These are phyloP conservation scores for Prolemur simus DNA, from an alignment of 2,113 vertebrate genomes.

Conservation along the genomic window DNA sequence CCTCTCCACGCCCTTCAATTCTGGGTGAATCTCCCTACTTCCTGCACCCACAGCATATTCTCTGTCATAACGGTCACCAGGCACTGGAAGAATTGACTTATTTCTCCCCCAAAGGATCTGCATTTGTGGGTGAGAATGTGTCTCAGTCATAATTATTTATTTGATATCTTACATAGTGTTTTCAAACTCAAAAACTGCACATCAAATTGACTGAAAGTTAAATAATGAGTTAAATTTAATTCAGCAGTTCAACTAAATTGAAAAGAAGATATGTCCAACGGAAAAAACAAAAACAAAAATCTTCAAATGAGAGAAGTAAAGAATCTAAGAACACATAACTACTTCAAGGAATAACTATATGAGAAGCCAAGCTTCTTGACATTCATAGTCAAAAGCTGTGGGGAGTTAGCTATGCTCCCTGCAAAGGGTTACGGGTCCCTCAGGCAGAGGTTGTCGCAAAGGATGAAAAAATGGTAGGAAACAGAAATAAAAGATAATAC, in stretches of 20 bases:
- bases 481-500: too few species aligned
- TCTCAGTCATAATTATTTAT: background rate
- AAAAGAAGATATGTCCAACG: background rate
- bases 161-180: background rate
- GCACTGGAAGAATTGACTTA: background rate
- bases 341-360: background rate
- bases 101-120: background rate
- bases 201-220: background rate
- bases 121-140: background rate
- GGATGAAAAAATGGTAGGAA: too few species aligned
- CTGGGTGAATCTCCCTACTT: background rate
- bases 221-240: background rate
- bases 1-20: background rate
- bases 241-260: background rate
- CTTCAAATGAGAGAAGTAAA: background rate
- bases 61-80: background rate
- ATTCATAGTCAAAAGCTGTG: background rate
- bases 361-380: background rate
- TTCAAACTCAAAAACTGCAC: background rate
- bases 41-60: background rate
- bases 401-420: too few species aligned
- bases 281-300: background rate
- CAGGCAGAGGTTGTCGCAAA: too few species aligned
- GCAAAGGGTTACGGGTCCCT: too few species aligned
- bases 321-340: background rate